A percentile compares a stretch with the other conserved stretches of the same genome.
These are phyloP conservation scores for Nyleta sp. DNA, from an alignment of 2,888 invertebrate genomes.

Conservation along the genomic window DNA sequence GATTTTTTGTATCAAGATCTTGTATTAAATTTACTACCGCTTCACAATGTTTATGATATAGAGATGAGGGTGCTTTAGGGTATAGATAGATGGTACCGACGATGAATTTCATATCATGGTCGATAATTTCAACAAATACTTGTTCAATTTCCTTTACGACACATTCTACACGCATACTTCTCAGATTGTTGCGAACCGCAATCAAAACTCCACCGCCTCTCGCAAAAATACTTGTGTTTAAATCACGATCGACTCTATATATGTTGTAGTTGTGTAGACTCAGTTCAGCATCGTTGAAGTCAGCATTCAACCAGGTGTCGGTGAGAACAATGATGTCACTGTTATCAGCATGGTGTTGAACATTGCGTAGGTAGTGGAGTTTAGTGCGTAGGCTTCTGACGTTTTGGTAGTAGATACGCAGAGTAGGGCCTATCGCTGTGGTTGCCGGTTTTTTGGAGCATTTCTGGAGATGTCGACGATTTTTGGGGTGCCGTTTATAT, in stretches of 20 bases:
- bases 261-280: background rate
- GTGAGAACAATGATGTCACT: conserved; percentile 7
- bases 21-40: background rate
- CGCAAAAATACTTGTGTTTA: background rate
- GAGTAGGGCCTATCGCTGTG: background rate
- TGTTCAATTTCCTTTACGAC: background rate
- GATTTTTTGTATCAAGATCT: background rate
- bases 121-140: background rate
- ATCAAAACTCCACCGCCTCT: conserved; percentile 7
- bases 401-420: background rate
- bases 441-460: too few species aligned
- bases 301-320: conserved; percentile 6
- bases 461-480: too few species aligned
- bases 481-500: background rate
- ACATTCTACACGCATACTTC: too few species aligned
- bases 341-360: background rate
- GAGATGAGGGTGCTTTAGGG: background rate
- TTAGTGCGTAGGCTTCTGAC: background rate
- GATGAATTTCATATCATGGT: background rate
- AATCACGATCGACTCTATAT: background rate
- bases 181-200: background rate
- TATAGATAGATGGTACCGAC: background rate
- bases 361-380: background rate
- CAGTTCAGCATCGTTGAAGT: background rate
- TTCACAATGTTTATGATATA: background rate